Conservation (phyloP, 2,888 invertebrate species). For the Ommatoiulus sabulosus region DNA sequence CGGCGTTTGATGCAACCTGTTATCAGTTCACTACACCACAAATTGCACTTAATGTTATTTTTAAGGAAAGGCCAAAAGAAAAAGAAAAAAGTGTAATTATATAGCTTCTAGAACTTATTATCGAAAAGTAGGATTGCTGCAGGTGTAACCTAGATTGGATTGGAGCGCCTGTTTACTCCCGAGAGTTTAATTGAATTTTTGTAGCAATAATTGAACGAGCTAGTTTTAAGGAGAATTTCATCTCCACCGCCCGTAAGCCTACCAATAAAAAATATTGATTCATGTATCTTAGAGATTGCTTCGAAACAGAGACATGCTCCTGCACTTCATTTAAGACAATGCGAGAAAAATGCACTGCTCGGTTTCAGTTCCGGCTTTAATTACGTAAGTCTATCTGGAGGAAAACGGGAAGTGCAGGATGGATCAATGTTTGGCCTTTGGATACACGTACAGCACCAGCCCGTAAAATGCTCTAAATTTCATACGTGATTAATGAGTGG, state of each 20-base stretch:
- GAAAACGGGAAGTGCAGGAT: background rate
- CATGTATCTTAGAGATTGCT: slow-evolving; percentile 19
- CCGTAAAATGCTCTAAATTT: background rate
- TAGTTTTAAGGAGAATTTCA: slow-evolving; percentile 25
- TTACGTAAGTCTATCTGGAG: background rate
- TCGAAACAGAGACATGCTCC: background rate
- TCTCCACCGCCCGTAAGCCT: background rate
- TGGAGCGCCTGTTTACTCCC: slow-evolving; percentile 1
- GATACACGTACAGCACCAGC: background rate
- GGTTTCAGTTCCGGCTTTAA: background rate
- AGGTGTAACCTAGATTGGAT: slow-evolving; percentile 18
- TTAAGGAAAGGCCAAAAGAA: background rate
- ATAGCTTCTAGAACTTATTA: background rate
- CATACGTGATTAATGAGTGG: slow-evolving; percentile 25
- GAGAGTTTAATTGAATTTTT: slow-evolving; percentile 23
- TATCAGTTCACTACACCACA: background rate
- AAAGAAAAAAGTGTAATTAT: background rate
- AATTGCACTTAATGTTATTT: background rate
- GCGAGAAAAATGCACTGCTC: background rate
- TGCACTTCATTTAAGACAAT: slow-evolving; percentile 16
- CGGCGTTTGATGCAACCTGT: background rate
- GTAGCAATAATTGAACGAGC: slow-evolving; percentile 6
- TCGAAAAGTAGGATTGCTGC: background rate
- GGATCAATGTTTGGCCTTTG: slow-evolving; percentile 5
- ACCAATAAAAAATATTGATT: slow-evolving; percentile 29